Conservation (phyloP, 2,797 vertebrate genomes). For the Schizopygopsis pylzovi region DNA sequence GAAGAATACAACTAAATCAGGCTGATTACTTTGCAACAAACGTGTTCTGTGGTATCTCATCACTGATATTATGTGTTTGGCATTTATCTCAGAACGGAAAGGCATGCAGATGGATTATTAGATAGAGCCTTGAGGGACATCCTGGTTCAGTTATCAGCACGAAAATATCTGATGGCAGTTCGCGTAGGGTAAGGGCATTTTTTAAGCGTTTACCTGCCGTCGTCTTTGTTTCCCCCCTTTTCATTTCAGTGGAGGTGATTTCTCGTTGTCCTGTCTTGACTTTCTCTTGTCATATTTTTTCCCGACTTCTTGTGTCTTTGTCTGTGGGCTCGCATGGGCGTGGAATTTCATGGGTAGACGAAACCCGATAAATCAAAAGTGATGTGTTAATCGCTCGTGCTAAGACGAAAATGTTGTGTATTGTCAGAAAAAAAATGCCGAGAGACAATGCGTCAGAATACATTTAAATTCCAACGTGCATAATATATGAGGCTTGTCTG, state of each 20-base stretch:
- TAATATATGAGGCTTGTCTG: conserved; percentile 67
- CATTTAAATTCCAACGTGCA: conserved; percentile 64
- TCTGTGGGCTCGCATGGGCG: conserved; percentile 48
- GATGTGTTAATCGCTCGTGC: conserved; percentile 41
- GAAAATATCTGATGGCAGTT: conserved; percentile 94
- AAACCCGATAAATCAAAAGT: conserved; percentile 21
- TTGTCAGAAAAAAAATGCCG: conserved; percentile 46
- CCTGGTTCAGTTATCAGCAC: conserved; percentile 92
- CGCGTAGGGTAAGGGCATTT: conserved; percentile 91
- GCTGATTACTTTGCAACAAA: conserved; percentile 32
- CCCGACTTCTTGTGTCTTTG: conserved; percentile 44
- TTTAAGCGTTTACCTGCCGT: conserved; percentile 77
- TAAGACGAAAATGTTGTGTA: conserved; percentile 59
- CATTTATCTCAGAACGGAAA: conserved; percentile 84
- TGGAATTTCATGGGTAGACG: conserved; percentile 27
- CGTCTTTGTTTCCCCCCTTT: conserved; percentile 52
- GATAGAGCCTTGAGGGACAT: conserved; percentile 95
- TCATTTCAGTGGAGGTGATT: conserved; percentile 63
- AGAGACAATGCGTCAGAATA: conserved; percentile 67
- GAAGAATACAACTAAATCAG: conserved; percentile 21
- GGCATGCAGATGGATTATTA: conserved; percentile 93
- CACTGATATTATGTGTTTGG: conserved; percentile 80
- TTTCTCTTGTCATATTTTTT: conserved; percentile 17
- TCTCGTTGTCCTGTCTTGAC: conserved; percentile 62
- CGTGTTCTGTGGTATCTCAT: conserved; percentile 69